phyloP scores from a whole-genome alignment of 2,888 invertebrate genomes.

The Geotrupes spiniger region DNA sequence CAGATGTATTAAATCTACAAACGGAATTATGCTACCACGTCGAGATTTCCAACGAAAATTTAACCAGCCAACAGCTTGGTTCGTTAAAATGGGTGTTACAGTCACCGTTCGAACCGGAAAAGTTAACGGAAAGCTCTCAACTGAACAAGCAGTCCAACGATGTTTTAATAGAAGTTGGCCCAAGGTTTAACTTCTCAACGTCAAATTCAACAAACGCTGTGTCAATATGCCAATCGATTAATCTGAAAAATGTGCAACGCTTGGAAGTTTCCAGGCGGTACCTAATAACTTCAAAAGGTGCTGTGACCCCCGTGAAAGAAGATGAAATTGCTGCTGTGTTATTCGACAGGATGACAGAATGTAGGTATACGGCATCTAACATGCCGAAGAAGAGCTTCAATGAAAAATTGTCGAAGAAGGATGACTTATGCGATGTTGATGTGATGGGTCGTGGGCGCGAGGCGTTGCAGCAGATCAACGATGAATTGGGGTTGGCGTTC shows the following conservation, averaged over 20 bases:
- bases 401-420: conserved; percentile 63
- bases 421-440: conserved; percentile 81
- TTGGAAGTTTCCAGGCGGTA: conserved; percentile 83
- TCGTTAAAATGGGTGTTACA: conserved; percentile 76
- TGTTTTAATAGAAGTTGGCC: conserved; percentile 82
- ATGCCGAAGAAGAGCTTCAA: conserved; percentile 65
- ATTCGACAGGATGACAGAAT: conserved; percentile 93
- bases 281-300: conserved; percentile 55
- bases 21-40: conserved; percentile 83
- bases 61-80: conserved; percentile 60
- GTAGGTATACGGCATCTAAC: conserved; percentile 69
- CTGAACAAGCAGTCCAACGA: conserved; percentile 50
- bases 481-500: conserved; percentile 74
- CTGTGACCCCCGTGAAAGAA: conserved; percentile 39
- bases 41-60: conserved; percentile 56
- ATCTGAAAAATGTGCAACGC: conserved; percentile 69
- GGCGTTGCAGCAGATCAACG: conserved; percentile 73
- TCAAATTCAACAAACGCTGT: conserved; percentile 95
- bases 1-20: conserved; percentile 55
- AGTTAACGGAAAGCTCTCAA: conserved; percentile 55
- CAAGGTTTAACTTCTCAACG: conserved; percentile 92
- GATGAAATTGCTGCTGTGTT: conserved; percentile 60
- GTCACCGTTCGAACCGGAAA: conserved; percentile 63
- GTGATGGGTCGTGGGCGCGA: conserved; percentile 70
- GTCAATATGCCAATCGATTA: conserved; percentile 86